Evolutionary conservation across 2,797 vertebrate species (phyloP), one percentile per base, ranked within the genome.

Genomic region (Rhinichthys osculus): DNA sequence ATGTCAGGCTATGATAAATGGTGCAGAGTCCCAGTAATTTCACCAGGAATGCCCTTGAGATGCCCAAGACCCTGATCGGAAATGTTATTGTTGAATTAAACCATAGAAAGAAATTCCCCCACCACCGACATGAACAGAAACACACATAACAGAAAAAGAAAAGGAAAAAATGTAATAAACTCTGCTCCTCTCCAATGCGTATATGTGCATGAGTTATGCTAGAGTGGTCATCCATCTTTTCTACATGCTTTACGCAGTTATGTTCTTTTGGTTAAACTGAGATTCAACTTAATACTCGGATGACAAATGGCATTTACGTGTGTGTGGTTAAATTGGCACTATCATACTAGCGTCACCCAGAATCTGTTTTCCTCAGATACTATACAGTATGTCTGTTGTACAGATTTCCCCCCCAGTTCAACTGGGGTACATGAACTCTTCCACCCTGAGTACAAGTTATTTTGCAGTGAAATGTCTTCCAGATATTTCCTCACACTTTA

Each of bases 61-160:
- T 98, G 97, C 95, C 96, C 96, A 95, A 96, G 97, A 97, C 97
- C 97, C 96, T 94, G 96, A 97, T 99, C 96, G 96, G 97, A 98
- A 98, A 99, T 98, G 97, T 97, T 98, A 97, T 97, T 98, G 97
- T 98, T 98, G 98, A 98, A 99, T 98, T 98, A 99, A 99, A 99
- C 96, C 97, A 97, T 98, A 98, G 97, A 97, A 95, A 94, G 92
- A 94, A 95, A 95, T 92, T 92, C 92, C 90, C 91, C 90, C 91
- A 83, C 89, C 82, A 66, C 92, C 93, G 93, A 95, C 94, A 92
- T 91, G 89, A 94, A 92, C 89, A 91, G 89, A 93, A 90, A 90
- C 85, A 88, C 85, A 87, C 87, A 89, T 87, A 91, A 92, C 92
- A 92, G 85, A 82, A 82, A 90, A 73, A 72, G 23, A 59, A 35